A percentile compares a stretch with the other conserved stretches of the same genome.
Conservation (phyloP, 1,140 invertebrate genomes). For the Papilio glaucus region DNA sequence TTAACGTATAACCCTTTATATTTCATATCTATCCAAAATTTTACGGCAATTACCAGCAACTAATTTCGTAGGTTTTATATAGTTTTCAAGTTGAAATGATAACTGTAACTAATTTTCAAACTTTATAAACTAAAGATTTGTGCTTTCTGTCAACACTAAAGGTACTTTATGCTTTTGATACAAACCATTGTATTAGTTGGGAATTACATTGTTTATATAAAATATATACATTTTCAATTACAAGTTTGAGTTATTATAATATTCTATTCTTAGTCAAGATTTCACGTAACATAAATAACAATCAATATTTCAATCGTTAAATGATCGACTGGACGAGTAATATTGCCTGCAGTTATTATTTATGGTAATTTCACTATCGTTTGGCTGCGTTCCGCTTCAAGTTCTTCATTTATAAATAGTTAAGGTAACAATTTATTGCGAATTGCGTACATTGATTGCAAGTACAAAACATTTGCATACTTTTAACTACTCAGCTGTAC, state of each 20-base stretch:
- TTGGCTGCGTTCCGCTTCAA: constrained; percentile 34
- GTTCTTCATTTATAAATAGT: constrained; percentile 36
- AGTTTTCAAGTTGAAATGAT: too few species aligned
- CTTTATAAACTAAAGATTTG: too few species aligned
- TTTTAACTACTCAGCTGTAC: constrained; percentile 24
- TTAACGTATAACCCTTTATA: too few species aligned
- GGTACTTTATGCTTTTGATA: neutral
- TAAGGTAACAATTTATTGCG: constrained; percentile 34
- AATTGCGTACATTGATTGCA: constrained; percentile 26
- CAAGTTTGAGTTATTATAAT: constrained; percentile 16
- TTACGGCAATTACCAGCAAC: too few species aligned
- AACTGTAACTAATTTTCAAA: too few species aligned
- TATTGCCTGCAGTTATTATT: constrained; percentile 37
- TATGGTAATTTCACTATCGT: constrained; percentile 38
- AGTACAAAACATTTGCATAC: constrained; percentile 31
- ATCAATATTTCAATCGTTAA: constrained; percentile 33
- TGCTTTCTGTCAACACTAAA: neutral
- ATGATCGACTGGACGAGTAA: constrained; percentile 38
- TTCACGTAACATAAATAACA: constrained; percentile 32
- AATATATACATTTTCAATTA: constrained; percentile 6
- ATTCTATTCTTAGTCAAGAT: constrained; percentile 28
- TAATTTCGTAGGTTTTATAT: too few species aligned
- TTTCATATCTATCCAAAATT: too few species aligned
- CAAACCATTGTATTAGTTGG: neutral
- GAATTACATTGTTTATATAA: neutral